These are phyloP conservation scores for Notarius quadriscutis DNA, from an alignment of 2,113 vertebrate genomes.

Conservation along the genomic window DNA sequence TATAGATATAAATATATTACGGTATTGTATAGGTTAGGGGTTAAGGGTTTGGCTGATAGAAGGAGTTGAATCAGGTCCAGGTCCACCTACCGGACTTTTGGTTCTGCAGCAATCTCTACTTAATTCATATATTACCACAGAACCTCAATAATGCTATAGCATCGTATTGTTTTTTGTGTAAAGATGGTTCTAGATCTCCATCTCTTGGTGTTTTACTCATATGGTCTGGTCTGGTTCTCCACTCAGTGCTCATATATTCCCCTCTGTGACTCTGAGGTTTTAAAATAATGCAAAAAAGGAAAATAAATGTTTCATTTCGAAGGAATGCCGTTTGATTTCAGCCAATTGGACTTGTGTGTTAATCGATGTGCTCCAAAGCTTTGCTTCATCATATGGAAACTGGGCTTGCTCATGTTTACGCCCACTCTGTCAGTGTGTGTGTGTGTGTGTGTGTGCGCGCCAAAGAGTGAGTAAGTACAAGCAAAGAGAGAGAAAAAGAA, in stretches of 20 bases:
- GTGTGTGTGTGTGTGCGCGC: slow-evolving; percentile 4
- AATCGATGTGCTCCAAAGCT: neutral
- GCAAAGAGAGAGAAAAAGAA: neutral
- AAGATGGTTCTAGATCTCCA: neutral
- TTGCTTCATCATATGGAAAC: slow-evolving; percentile 16
- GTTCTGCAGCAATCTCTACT: neutral
- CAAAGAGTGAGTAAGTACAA: slow-evolving; percentile 9
- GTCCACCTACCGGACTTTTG: neutral
- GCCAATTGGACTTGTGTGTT: neutral
- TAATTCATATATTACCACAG: neutral
- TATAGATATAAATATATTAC: neutral
- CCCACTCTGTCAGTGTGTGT: neutral
- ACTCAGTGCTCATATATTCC: neutral
- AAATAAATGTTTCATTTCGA: neutral
- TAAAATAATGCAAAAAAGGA: slow-evolving; percentile 12
- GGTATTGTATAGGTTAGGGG: neutral
- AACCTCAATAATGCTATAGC: neutral
- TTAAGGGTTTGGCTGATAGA: neutral
- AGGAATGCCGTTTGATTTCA: neutral
- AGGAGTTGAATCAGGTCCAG: neutral
- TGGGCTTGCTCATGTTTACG: slow-evolving; percentile 3
- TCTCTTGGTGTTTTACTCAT: neutral
- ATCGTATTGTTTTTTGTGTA: neutral
- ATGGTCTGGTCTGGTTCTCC: neutral
- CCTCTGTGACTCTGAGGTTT: neutral